phyloP scores from a whole-genome alignment of 2,888 invertebrate species.

The Fragum sueziense region DNA sequence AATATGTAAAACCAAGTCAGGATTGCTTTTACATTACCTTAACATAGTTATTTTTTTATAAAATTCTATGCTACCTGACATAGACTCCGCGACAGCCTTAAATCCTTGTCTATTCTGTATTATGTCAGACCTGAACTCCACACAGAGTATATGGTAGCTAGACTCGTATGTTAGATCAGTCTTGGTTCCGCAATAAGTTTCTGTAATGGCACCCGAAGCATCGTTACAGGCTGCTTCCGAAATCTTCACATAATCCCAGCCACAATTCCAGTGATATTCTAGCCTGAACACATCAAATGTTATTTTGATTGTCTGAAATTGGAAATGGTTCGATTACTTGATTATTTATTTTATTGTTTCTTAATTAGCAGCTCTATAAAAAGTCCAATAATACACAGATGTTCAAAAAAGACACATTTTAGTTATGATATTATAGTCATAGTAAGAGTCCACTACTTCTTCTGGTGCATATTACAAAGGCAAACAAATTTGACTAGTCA shows the following conservation, averaged over 20 bases:
- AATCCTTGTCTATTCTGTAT: conserved; percentile 32
- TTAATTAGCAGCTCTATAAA: too few relatives aligned
- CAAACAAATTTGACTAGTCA: too few relatives aligned
- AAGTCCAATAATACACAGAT: too few relatives aligned
- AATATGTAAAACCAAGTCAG: too few relatives aligned
- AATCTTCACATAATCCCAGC: conserved; percentile 44
- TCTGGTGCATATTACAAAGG: too few relatives aligned
- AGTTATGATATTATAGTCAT: too few relatives aligned
- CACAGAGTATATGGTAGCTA: conserved; percentile 41
- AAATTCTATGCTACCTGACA: neutral
- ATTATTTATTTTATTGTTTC: too few relatives aligned
- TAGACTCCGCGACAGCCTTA: conserved; percentile 24
- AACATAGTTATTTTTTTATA: too few relatives aligned
- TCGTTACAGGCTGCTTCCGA: conserved; percentile 34
- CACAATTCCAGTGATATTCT: conserved; percentile 21
- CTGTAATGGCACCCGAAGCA: neutral
- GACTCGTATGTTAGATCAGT: conserved; percentile 31
- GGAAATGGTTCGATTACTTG: too few relatives aligned
- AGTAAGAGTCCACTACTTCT: too few relatives aligned
- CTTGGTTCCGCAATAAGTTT: conserved; percentile 11
- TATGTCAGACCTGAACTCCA: conserved; percentile 37
- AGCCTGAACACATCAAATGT: conserved; percentile 34
- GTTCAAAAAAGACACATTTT: too few relatives aligned
- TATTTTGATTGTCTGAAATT: conserved; percentile 29
- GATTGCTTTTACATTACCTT: too few relatives aligned